These are phyloP conservation scores for Baryphthengus martii DNA, from an alignment of 2,113 vertebrate genomes.

Conservation along the genomic window DNA sequence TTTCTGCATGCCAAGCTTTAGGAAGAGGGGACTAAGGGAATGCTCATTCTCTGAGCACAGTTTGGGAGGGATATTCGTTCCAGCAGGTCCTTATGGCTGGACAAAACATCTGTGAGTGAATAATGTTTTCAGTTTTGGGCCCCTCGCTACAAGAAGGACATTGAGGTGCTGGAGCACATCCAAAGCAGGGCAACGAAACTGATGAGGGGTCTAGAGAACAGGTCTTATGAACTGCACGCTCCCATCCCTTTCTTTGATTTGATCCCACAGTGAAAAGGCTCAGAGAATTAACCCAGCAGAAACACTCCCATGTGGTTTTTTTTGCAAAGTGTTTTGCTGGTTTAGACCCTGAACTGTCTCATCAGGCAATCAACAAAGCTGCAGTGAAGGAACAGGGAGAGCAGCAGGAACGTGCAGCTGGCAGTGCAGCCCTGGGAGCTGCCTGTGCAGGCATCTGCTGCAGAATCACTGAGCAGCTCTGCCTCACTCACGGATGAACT, in stretches of 20 bases:
- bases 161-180: neutral
- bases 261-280: neutral
- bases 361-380: neutral
- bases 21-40: neutral
- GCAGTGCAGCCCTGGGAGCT: accelerated
- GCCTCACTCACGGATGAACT: neutral
- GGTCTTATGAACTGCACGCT: neutral
- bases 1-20: neutral
- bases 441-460: neutral
- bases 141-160: neutral
- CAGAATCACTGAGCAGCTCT: neutral
- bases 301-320: neutral
- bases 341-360: neutral
- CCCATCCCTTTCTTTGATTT: neutral
- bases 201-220: neutral
- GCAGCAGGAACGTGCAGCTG: neutral
- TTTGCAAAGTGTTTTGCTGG: neutral
- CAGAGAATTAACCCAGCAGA: neutral
- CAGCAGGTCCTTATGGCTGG: neutral
- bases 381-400: neutral
- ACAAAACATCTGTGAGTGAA: neutral
- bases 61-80: neutral
- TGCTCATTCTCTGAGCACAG: neutral
- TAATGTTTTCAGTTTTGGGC: neutral
- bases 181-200: neutral